Conservation (phyloP, 2,888 invertebrate species). For the Ptilodon capucinus region DNA sequence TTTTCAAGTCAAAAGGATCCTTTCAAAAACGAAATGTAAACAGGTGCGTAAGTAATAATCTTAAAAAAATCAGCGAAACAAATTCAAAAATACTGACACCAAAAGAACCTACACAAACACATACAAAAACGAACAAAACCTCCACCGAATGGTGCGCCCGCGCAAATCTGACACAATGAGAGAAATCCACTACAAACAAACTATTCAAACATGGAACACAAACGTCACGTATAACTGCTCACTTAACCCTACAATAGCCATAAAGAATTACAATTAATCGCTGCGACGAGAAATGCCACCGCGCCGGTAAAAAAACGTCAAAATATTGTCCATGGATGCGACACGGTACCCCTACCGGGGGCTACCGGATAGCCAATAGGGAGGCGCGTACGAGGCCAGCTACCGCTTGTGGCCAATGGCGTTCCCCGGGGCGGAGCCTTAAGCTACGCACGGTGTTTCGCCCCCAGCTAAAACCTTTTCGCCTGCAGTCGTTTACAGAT, state of each 20-base stretch:
- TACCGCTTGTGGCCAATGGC: slow-evolving; percentile 73
- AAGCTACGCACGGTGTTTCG: slow-evolving; percentile 75
- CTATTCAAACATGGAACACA: slow-evolving; percentile 61
- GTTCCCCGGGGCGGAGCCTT: slow-evolving; percentile 76
- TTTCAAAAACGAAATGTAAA: slow-evolving; percentile 17
- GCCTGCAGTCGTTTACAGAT: slow-evolving; percentile 82
- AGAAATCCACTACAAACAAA: slow-evolving; percentile 43
- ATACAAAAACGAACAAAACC: slow-evolving; percentile 45
- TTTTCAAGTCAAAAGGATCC: neutral
- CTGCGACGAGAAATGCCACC: slow-evolving; percentile 76
- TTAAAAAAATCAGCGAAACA: slow-evolving; percentile 38
- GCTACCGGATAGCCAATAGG: slow-evolving; percentile 69
- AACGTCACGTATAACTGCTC: slow-evolving; percentile 70
- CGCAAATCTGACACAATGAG: slow-evolving; percentile 52
- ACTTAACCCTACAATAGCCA: slow-evolving; percentile 80
- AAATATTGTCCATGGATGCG: slow-evolving; percentile 70
- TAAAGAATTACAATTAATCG: slow-evolving; percentile 81
- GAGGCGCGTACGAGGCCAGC: slow-evolving; percentile 55
- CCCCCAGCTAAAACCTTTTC: slow-evolving; percentile 81
- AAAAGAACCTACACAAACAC: slow-evolving; percentile 44
- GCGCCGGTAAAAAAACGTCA: slow-evolving; percentile 74
- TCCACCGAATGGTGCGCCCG: slow-evolving; percentile 43
- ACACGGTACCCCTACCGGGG: slow-evolving; percentile 62
- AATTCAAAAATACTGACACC: slow-evolving; percentile 42
- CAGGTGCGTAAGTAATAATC: slow-evolving; percentile 23